Evolutionary conservation across 2,888 invertebrate species (phyloP).

Genomic region (Thymelicus acteon): DNA sequence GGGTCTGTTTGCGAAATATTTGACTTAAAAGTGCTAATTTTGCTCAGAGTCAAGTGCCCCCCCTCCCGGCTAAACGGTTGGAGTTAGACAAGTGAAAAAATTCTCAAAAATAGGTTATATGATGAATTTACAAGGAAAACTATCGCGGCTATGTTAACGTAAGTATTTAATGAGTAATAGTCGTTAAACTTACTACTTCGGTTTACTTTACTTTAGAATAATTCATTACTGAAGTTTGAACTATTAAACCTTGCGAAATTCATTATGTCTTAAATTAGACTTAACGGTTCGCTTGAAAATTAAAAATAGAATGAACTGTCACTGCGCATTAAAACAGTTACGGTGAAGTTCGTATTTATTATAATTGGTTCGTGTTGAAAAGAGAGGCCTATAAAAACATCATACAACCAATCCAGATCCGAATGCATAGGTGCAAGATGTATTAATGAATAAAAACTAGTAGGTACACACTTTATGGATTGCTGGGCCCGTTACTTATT

Average conservation of each 20-base stretch:
- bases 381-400: slow-evolving; percentile 38
- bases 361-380: slow-evolving; percentile 33
- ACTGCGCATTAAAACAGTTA: slow-evolving; percentile 8
- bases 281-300: neutral
- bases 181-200: too few relatives aligned
- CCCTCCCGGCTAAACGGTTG: too few relatives aligned
- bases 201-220: too few relatives aligned
- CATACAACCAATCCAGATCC: slow-evolving; percentile 26
- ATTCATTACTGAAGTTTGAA: too few relatives aligned
- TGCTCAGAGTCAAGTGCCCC: too few relatives aligned
- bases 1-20: too few relatives aligned
- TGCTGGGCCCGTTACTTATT: slow-evolving; percentile 33
- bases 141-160: too few relatives aligned
- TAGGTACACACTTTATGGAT: slow-evolving; percentile 33
- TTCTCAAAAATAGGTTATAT: too few relatives aligned
- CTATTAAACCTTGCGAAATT: neutral
- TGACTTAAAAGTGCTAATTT: too few relatives aligned
- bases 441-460: slow-evolving; percentile 38
- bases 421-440: slow-evolving; percentile 9
- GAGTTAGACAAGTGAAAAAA: too few relatives aligned
- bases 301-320: neutral
- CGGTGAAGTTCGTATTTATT: slow-evolving; percentile 10
- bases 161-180: too few relatives aligned
- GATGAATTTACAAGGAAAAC: too few relatives aligned
- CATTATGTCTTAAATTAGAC: neutral